Conservation (phyloP, 2,797 vertebrate species). For the Acropternis orthonyx region DNA sequence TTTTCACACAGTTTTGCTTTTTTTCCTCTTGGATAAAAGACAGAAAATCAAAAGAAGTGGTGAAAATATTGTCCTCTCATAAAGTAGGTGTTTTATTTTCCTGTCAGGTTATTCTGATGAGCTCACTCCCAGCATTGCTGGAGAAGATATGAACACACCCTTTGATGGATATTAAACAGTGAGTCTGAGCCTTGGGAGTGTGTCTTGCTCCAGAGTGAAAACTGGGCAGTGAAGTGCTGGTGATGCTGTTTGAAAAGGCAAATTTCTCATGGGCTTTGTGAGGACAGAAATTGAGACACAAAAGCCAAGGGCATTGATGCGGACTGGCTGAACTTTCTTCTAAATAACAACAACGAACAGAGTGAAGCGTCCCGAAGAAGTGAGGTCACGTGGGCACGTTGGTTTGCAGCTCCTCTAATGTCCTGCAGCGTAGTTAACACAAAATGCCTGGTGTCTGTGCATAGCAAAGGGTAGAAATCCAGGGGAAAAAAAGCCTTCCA, state of each 20-base stretch:
- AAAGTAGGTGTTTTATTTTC: neutral
- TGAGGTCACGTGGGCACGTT: accelerated
- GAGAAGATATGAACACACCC: neutral
- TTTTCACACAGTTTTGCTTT: neutral
- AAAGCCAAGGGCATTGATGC: neutral
- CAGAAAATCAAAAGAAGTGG: neutral
- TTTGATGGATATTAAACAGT: neutral
- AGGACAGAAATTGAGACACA: neutral
- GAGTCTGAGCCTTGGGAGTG: neutral
- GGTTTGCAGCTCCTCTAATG: neutral
- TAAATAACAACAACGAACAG: neutral
- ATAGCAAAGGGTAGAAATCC: neutral
- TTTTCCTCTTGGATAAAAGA: neutral
- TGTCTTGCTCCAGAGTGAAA: neutral
- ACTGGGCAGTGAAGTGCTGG: neutral
- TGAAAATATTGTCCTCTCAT: neutral
- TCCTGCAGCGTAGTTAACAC: accelerated
- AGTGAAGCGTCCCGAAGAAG: neutral
- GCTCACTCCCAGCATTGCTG: neutral
- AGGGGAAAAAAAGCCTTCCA: neutral
- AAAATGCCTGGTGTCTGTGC: neutral
- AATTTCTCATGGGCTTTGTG: neutral
- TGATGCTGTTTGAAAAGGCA: neutral
- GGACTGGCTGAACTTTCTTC: neutral
- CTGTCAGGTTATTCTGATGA: neutral